A percentile compares a stretch with the other conserved stretches of the same genome.
phyloP scores from a whole-genome alignment of 1,140 invertebrate species.

The Drosophila serrata region DNA sequence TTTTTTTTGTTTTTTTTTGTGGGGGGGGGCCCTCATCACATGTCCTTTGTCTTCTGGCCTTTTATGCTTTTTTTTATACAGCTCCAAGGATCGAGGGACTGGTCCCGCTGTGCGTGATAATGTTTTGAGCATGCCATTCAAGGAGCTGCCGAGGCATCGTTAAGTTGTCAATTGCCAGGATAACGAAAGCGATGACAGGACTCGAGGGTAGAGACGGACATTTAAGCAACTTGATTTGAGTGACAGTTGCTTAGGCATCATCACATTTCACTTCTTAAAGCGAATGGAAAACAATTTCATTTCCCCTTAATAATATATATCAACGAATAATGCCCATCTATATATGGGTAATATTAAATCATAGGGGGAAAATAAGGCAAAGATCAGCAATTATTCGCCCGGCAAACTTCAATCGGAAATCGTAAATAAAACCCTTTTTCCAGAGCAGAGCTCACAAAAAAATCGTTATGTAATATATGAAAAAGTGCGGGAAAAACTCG shows the following conservation, averaged over 20 bases:
- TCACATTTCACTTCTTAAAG: constrained; percentile 1
- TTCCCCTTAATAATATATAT: neutral
- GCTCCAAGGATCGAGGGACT: constrained; percentile 5
- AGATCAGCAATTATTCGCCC: constrained; percentile 32
- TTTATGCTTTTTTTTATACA: constrained; percentile 43
- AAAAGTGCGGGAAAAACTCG: constrained; percentile 27
- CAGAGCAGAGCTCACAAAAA: neutral
- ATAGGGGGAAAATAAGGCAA: neutral
- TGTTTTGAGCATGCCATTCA: constrained; percentile 56
- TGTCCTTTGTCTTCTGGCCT: constrained; percentile 54
- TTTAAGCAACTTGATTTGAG: constrained; percentile 22
- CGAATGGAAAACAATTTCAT: neutral
- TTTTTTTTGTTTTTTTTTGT: too few species aligned
- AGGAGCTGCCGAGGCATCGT: constrained; percentile 42
- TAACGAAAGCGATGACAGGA: constrained; percentile 26
- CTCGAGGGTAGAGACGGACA: neutral
- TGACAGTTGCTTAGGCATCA: constrained; percentile 1
- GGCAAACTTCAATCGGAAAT: constrained; percentile 6
- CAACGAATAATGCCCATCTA: neutral
- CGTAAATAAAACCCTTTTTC: constrained; percentile 7
- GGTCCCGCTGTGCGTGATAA: constrained; percentile 54
- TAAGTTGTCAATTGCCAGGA: constrained; percentile 60
- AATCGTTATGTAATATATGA: constrained; percentile 6
- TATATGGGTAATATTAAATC: neutral
- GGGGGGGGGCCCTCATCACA: constrained; percentile 7